phyloP scores from a whole-genome alignment of 2,888 invertebrate genomes.

The Perizoma affinitatum region DNA sequence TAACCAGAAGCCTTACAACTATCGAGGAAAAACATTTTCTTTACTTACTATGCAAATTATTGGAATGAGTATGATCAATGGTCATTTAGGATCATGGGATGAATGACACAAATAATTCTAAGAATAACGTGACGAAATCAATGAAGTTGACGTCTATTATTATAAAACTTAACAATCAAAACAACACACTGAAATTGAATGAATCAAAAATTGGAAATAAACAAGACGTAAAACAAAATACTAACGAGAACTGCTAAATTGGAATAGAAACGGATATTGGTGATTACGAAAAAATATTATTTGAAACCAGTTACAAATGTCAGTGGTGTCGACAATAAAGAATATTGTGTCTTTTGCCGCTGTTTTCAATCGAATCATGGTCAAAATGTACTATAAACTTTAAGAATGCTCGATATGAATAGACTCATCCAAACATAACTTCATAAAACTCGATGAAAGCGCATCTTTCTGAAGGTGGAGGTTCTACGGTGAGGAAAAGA shows the following conservation, averaged over 20 bases:
- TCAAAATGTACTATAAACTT: conserved; percentile 47
- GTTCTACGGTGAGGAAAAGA: conserved; percentile 26
- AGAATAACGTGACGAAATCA: conserved; percentile 61
- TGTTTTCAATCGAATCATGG: conserved; percentile 53
- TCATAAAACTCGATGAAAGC: too few relatives aligned
- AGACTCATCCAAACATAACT: too few relatives aligned
- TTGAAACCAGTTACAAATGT: conserved; percentile 64
- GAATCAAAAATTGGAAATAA: conserved; percentile 47
- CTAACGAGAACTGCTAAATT: conserved; percentile 26
- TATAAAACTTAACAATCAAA: background rate
- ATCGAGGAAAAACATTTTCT: background rate
- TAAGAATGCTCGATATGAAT: conserved; percentile 37
- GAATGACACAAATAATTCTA: conserved; percentile 60
- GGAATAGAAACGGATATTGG: conserved; percentile 42
- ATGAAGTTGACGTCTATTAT: conserved; percentile 54
- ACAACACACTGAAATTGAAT: conserved; percentile 39
- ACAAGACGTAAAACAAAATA: conserved; percentile 9
- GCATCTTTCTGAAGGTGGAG: conserved; percentile 3
- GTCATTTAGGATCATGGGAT: conserved; percentile 46
- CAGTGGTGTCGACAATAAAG: conserved; percentile 52
- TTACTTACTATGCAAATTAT: conserved; percentile 15
- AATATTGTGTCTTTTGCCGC: conserved; percentile 54
- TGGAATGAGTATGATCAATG: conserved; percentile 35
- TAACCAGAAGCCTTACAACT: background rate
- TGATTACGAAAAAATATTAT: conserved; percentile 55